phyloP scores from a whole-genome alignment of 2,797 vertebrate genomes.

The Ispidina lecontei region DNA sequence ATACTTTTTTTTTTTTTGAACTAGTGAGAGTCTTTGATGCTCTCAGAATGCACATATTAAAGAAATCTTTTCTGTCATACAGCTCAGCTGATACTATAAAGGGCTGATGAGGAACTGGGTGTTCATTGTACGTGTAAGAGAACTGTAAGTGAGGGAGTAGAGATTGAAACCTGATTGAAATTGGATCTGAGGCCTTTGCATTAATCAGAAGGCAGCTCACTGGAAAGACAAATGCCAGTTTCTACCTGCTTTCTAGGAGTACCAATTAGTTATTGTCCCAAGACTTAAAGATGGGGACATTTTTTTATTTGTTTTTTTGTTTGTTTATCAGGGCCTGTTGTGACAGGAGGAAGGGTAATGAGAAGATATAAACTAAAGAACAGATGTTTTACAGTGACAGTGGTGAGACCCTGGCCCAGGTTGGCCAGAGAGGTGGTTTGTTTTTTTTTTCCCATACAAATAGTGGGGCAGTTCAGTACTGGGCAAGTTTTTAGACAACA shows the following conservation, averaged over 20 bases:
- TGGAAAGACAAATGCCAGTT: background rate
- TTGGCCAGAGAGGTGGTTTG: background rate
- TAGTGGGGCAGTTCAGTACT: slow-evolving; percentile 38
- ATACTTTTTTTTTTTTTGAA: background rate
- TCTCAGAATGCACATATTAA: background rate
- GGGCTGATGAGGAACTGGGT: background rate
- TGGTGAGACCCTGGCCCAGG: background rate
- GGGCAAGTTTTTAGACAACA: slow-evolving; percentile 43
- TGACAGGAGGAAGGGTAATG: background rate
- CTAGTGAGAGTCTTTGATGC: background rate
- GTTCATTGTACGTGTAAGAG: background rate
- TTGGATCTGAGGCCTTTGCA: background rate
- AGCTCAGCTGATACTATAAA: background rate
- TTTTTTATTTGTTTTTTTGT: too few relatives aligned
- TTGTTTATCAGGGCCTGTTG: background rate
- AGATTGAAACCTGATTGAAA: background rate
- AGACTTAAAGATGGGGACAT: background rate
- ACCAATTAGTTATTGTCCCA: slow-evolving; percentile 61
- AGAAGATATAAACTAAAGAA: background rate
- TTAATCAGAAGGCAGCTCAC: background rate
- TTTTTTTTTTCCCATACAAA: background rate
- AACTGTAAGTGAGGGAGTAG: background rate
- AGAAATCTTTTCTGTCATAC: background rate
- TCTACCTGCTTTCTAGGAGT: background rate
- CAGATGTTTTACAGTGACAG: background rate